Base-by-base conservation (phyloP, 1,140 invertebrate genomes). In the Drosophila nikananu region DNA sequence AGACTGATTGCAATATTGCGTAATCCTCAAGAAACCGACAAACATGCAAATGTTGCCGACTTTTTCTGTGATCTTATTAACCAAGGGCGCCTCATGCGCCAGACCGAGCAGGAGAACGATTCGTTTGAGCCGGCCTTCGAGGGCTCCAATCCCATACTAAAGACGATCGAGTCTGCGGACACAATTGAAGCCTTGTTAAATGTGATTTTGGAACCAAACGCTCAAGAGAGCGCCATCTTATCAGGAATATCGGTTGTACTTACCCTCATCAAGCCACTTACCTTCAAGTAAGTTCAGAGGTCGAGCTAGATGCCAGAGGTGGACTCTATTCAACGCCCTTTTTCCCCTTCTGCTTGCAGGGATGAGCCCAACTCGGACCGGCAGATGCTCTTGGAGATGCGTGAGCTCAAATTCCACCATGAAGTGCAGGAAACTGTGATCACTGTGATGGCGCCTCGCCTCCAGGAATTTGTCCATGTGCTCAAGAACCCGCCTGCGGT, bases 51-150 rank as follows among this genome's bases (percentile, higher is more conserved):
- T 94, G 96, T 96, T 91, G 95, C 97, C 81, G 95, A 97, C 93
- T 95, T 97, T 90, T 94, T 98, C 77, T 96, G 95, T 95, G 97
- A 98, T 95, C 96, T 97, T 91, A 95, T 97, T 80, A 94, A 94
- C 75, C 94, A 95, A 76, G 95, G 95, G 44, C 94, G 97, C 83
- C 96, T 97, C 76, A 95, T 95, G 90, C 94, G 95, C 86, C 94
- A 94, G 83, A 94, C 94, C 81, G 93, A 94, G 41, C 93, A 93
- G 54, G 95, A 96, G 87, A 94, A 91, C 73, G 90, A 86, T 87
- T 91, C 77, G 49, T 92, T 92, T 83, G 91, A 92, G 76, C 91
- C 87, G 57, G 80, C 86, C 44, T 92, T 92, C 63, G 84, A 81
- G 71, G 82, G 86, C 68, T 83, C 80, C 19, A 91, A 92, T 83